These are phyloP conservation scores for Spinus pinus DNA, from an alignment of 2,797 vertebrate genomes.

Conservation along the genomic window DNA sequence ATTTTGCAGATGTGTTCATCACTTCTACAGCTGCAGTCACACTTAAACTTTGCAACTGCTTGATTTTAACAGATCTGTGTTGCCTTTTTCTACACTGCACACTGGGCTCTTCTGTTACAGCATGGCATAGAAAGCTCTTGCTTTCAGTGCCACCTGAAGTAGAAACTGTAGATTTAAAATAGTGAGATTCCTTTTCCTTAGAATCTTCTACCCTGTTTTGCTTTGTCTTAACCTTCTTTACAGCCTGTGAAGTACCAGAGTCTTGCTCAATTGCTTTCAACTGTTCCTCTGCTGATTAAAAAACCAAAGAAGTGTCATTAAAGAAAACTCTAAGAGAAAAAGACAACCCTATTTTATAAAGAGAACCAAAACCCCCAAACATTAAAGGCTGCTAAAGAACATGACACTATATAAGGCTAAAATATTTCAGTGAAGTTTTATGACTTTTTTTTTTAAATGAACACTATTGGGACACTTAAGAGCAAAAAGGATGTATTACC, in stretches of 20 bases:
- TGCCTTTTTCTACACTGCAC: slow-evolving; percentile 23
- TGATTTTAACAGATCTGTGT: neutral
- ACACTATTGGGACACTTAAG: neutral
- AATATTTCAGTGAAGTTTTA: neutral
- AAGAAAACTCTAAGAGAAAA: neutral
- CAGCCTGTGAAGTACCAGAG: neutral
- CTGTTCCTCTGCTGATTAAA: slow-evolving; percentile 56
- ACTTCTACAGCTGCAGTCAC: slow-evolving; percentile 35
- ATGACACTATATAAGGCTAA: neutral
- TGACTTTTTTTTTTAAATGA: neutral
- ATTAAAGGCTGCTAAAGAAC: neutral
- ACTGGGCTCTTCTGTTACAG: slow-evolving; percentile 4
- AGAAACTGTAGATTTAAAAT: neutral
- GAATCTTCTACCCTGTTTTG: neutral
- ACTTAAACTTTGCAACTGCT: neutral
- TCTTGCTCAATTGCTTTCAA: slow-evolving; percentile 20
- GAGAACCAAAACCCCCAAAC: neutral
- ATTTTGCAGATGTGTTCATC: neutral
- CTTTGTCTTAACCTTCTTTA: slow-evolving; percentile 43
- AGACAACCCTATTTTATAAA: neutral
- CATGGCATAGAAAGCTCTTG: neutral
- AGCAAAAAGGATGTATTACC: neutral
- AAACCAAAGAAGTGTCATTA: slow-evolving; percentile 8
- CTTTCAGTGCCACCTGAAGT: slow-evolving; percentile 20
- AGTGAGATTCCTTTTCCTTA: slow-evolving; percentile 28